A percentile compares a stretch with the other conserved stretches of the same genome.
phyloP scores from a whole-genome alignment of 2,113 vertebrate species.

The Thalassoma bifasciatum region DNA sequence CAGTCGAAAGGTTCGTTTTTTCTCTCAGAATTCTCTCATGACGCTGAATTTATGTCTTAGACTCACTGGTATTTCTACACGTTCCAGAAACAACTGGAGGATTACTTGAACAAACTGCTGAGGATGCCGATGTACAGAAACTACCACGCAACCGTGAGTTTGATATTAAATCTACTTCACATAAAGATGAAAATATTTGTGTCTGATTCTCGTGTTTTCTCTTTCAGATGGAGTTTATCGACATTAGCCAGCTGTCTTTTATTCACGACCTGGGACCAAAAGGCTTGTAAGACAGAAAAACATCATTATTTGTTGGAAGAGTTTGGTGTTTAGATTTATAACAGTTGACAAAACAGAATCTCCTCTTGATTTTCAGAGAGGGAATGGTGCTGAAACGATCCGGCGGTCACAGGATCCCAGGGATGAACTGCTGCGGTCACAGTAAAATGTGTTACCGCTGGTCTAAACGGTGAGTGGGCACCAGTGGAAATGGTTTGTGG shows the following conservation, averaged over 20 bases:
- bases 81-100: slow-evolving; percentile 94
- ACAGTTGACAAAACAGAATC: not conserved
- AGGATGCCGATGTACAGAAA: slow-evolving; percentile 94
- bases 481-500: not conserved
- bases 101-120: slow-evolving; percentile 94
- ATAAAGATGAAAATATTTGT: not conserved
- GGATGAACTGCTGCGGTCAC: slow-evolving; percentile 94
- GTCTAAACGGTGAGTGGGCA: slow-evolving; percentile 92
- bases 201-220: not conserved
- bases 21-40: no score
- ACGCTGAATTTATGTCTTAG: no score
- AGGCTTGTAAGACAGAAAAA: slow-evolving; percentile 89
- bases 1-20: slow-evolving; percentile 88
- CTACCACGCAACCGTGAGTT: slow-evolving; percentile 92
- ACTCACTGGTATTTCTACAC: not conserved
- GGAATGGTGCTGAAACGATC: slow-evolving; percentile 95
- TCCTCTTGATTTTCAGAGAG: slow-evolving; percentile 84
- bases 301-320: no score
- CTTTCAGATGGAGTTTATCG: slow-evolving; percentile 94
- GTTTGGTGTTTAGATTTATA: no score
- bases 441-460: slow-evolving; percentile 94
- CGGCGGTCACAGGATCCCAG: slow-evolving; percentile 94
- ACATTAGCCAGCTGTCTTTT: slow-evolving; percentile 94
- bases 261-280: slow-evolving; percentile 97
- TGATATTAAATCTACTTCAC: not conserved